Conservation (phyloP, 2,113 vertebrate species). For the Erinaceus europaeus region DNA sequence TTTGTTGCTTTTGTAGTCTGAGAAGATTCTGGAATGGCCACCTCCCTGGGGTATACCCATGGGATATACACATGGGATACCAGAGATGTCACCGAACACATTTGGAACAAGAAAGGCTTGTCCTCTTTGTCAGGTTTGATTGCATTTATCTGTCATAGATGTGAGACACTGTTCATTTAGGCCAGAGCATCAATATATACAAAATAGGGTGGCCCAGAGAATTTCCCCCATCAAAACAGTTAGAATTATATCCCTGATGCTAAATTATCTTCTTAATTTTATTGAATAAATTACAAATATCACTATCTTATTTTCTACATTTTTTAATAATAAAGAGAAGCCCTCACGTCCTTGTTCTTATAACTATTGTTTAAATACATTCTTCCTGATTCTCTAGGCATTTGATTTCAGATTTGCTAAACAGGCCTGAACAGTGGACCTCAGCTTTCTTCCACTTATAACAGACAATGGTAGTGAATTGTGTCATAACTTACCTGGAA, state of each 20-base stretch:
- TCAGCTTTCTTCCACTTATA: no score
- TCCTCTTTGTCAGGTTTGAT: background rate
- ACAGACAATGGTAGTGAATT: no score
- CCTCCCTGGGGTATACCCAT: background rate
- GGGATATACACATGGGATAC: fast-evolving
- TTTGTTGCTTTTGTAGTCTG: background rate
- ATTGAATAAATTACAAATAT: background rate
- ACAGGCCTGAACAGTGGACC: no score
- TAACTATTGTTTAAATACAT: no score
- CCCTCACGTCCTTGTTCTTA: no score
- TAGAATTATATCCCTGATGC: background rate
- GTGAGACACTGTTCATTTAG: background rate
- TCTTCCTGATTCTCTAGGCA: no score
- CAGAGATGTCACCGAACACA: background rate
- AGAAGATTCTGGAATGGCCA: background rate
- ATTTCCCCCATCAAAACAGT: background rate
- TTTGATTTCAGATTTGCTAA: no score
- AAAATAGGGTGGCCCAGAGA: background rate
- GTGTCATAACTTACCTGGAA: no score
- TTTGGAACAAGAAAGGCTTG: background rate
- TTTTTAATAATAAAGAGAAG: background rate
- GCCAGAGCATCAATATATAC: background rate
- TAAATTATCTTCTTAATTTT: background rate
- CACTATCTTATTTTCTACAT: background rate
- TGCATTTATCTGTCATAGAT: background rate